Evolutionary conservation across 2,113 vertebrate species (phyloP).

Genomic region (Strigops habroptila): DNA sequence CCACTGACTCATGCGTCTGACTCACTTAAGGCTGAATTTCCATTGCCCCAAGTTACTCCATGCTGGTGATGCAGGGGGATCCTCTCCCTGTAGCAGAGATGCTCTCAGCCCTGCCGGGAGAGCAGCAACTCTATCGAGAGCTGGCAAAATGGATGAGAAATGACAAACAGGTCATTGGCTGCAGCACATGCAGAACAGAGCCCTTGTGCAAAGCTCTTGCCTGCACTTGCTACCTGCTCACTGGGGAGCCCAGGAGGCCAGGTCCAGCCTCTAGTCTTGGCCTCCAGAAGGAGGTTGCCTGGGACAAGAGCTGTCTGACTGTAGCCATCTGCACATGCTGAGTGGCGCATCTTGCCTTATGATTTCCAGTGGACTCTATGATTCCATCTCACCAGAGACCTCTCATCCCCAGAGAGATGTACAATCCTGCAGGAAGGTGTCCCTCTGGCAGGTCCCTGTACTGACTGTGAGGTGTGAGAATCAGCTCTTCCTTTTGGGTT

Average conservation of each 20-base stretch:
- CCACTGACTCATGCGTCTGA: not conserved
- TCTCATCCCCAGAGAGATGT: not conserved
- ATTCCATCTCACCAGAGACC: not conserved
- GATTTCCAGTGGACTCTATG: not conserved
- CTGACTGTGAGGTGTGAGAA: not conserved
- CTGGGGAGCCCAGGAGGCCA: not conserved
- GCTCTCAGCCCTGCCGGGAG: not conserved
- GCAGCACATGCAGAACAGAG: not conserved
- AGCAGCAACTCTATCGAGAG: not conserved
- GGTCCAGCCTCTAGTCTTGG: not conserved
- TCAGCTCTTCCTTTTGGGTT: not conserved
- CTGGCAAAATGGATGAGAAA: not conserved
- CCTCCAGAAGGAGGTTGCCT: not conserved
- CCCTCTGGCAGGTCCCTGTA: not conserved
- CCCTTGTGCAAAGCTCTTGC: not conserved
- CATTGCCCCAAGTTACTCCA: not conserved
- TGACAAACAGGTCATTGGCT: not conserved
- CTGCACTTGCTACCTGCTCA: not conserved
- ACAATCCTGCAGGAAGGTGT: not conserved
- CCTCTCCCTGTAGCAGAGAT: not conserved
- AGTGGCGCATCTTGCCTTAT: not conserved
- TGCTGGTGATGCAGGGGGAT: not conserved
- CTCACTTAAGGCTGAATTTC: slow-evolving; percentile 17
- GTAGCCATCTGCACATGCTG: not conserved
- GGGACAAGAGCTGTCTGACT: not conserved